Conservation (phyloP, 2,888 invertebrate genomes). For the Clunio marinus region DNA sequence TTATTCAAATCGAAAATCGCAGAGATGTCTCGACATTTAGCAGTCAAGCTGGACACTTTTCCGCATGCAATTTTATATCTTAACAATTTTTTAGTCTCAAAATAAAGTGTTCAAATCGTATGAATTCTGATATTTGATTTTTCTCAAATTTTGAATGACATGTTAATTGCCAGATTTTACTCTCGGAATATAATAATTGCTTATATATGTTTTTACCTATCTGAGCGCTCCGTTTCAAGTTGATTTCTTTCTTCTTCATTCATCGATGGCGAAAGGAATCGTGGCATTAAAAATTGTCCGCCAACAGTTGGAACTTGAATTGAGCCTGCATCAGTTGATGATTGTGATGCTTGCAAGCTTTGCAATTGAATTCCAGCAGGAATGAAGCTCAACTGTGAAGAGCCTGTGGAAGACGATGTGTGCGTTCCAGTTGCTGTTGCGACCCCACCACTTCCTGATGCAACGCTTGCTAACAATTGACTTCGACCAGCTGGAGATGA, state of each 20-base stretch:
- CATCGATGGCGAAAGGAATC: constrained; percentile 56
- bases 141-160: too few relatives aligned
- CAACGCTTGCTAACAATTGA: constrained; percentile 57
- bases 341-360: constrained; percentile 37
- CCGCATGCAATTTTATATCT: too few relatives aligned
- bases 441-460: constrained; percentile 49
- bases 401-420: constrained; percentile 45
- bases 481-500: constrained; percentile 95
- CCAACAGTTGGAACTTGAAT: constrained; percentile 42
- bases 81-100: too few relatives aligned
- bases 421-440: constrained; percentile 46
- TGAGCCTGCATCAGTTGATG: constrained; percentile 39
- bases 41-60: too few relatives aligned
- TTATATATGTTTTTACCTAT: constrained; percentile 47
- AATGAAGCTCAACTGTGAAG: constrained; percentile 43
- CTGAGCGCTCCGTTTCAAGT: constrained; percentile 57
- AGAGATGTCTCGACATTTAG: too few relatives aligned
- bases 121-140: too few relatives aligned
- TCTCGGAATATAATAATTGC: too few relatives aligned
- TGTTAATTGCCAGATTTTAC: too few relatives aligned
- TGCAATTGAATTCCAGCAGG: constrained; percentile 39
- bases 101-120: too few relatives aligned
- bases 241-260: constrained; percentile 55
- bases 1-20: too few relatives aligned
- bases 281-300: constrained; percentile 50